Conservation (phyloP, 2,888 invertebrate genomes). For the Piscicola geometra region DNA sequence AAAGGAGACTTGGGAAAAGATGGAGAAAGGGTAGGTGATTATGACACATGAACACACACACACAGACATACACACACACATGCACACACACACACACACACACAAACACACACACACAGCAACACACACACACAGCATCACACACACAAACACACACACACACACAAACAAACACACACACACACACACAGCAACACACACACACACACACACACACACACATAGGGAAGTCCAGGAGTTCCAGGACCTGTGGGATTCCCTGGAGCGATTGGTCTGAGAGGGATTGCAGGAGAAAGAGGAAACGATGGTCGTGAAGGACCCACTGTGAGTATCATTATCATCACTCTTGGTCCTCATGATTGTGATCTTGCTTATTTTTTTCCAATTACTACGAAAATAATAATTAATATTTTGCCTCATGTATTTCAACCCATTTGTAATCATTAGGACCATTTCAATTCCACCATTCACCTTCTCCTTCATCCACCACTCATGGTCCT, state of each 20-base stretch:
- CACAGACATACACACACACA: no score
- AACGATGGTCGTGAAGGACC: slow-evolving; percentile 35
- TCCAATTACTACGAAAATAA: no score
- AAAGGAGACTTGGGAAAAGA: slow-evolving; percentile 37
- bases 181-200: slow-evolving; percentile 41
- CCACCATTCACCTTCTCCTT: neutral
- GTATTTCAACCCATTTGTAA: no score
- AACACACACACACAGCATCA: neutral
- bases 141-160: slow-evolving; percentile 28
- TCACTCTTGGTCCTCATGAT: no score
- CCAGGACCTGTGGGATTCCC: slow-evolving; percentile 32
- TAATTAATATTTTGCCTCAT: no score
- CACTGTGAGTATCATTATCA: no score
- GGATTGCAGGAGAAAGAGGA: slow-evolving; percentile 37
- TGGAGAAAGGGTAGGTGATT: slow-evolving; percentile 35
- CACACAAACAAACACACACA: slow-evolving; percentile 45
- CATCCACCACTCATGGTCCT: neutral
- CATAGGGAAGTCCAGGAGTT: slow-evolving; percentile 16
- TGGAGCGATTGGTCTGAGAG: slow-evolving; percentile 38
- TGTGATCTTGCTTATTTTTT: no score
- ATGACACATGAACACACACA: no score
- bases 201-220: no score
- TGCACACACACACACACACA: neutral
- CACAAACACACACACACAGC: neutral
- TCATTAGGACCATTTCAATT: neutral